Base-by-base conservation (phyloP, 53 echinoderm and acorn worm genomes). In the Crossaster papposus region DNA sequence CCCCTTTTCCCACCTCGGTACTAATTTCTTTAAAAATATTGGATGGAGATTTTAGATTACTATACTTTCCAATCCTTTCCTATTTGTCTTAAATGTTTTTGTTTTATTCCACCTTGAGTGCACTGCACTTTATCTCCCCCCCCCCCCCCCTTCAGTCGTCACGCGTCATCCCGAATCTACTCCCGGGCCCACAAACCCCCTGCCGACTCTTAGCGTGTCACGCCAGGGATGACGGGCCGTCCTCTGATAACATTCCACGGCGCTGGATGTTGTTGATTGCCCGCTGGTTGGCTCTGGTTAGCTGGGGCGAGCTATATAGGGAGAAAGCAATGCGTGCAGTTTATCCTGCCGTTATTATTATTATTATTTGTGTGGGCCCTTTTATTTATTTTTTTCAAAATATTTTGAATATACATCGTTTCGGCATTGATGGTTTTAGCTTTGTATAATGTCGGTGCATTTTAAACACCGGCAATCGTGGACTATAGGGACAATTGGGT, bases 231-330 rank as follows among this genome's bases (percentile, higher is more conserved):
- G 29, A 51, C 77, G 36, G 26, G 76, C 87, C 87, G 87, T 87
- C 76, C 31, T 76, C 76, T 77, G 35, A 53, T 76, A 32, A 87
- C 87, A 87, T 87, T 75, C 76, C 87, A 76, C 87, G 76, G 87
- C 32, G 76, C 63, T 58, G 87, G 76, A 77, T 87, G 87, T 87
- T 87, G 87, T 87, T 87, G 54, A 77, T 53, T 62, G 34, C 87
- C 87, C 87, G 87, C 77, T 87, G 87, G 31, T 44, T 77, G 76
- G 35, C 62, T 54, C 77, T 73, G 58, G 18, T 87, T 20, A 11
- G 6, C 58, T 24, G 76, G 35, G 10, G 33, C 37, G 9, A 44
- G 17, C 87, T 77, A 77, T 77, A 77, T 36, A 76, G 87, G 51
- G 87, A 77, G 77, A 51, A 6, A 30, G 32, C 17, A 85, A 85